These are phyloP conservation scores for Parazoanthus swiftii DNA, from an alignment of 92 coral and sea anemone species.

Conservation along the genomic window DNA sequence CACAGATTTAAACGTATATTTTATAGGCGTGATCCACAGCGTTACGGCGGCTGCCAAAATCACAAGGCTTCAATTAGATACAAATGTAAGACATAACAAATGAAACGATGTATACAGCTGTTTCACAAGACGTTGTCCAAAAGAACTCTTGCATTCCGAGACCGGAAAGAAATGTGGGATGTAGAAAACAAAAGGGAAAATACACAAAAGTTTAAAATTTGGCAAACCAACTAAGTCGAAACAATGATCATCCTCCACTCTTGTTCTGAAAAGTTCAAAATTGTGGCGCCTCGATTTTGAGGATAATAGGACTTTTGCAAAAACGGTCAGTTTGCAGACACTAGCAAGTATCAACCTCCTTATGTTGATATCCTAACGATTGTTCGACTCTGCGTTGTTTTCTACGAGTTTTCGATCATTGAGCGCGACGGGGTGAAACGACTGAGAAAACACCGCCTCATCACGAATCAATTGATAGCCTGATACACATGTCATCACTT, in stretches of 20 bases:
- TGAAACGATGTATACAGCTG: no score
- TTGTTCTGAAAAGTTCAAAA: background rate
- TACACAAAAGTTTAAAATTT: no score
- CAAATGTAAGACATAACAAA: no score
- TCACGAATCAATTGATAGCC: background rate
- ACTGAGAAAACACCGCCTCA: background rate
- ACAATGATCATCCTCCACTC: background rate
- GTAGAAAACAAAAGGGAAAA: no score
- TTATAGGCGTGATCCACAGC: no score
- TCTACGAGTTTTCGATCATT: background rate
- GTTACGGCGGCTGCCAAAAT: no score
- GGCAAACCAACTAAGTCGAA: background rate
- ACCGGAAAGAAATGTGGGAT: no score
- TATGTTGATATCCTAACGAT: background rate
- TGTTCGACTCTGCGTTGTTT: background rate
- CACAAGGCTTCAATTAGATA: no score
- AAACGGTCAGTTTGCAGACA: background rate
- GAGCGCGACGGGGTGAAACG: background rate
- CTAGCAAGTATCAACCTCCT: background rate
- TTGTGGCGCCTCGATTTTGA: background rate
- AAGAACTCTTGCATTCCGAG: no score
- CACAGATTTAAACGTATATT: no score
- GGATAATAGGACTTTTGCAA: background rate
- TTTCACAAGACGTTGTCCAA: no score
- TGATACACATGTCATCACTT: background rate